These are phyloP conservation scores for Graptemys geographica DNA, from an alignment of 2,797 vertebrate species.

Conservation along the genomic window DNA sequence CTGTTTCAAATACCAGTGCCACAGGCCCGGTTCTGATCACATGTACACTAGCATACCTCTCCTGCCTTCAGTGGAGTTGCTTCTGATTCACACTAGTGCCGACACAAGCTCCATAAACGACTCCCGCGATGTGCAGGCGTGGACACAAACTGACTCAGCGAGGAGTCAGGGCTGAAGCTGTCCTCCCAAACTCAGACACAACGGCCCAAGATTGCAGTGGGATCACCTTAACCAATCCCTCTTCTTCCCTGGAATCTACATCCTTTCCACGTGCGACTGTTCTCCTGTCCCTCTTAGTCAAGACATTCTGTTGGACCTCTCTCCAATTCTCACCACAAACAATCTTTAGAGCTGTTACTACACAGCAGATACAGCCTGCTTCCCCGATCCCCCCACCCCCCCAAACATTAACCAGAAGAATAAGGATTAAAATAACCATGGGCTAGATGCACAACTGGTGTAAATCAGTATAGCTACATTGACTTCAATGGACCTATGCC, in stretches of 20 bases:
- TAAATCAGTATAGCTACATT: not conserved
- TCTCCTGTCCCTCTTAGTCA: not conserved
- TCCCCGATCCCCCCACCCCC: not conserved
- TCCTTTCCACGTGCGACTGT: not conserved
- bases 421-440: not conserved
- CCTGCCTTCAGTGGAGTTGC: not conserved
- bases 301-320: not conserved
- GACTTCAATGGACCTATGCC: not conserved
- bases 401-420: not conserved
- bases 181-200: not conserved
- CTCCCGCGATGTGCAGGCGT: not conserved
- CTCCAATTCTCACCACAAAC: not conserved
- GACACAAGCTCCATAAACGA: not conserved
- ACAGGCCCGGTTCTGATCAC: not conserved
- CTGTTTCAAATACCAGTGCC: not conserved
- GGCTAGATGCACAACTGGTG: rapidly evolving
- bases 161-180: not conserved
- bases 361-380: not conserved
- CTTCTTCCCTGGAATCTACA: not conserved
- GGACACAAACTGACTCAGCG: not conserved
- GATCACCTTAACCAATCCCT: not conserved
- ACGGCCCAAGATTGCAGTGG: not conserved
- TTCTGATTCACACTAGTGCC: not conserved
- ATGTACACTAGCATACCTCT: not conserved
- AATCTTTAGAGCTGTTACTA: not conserved